A percentile compares a stretch with the other conserved stretches of the same genome.
Evolutionary conservation across 2,797 vertebrate species (phyloP).

Genomic region (Sarcoramphus papa): DNA sequence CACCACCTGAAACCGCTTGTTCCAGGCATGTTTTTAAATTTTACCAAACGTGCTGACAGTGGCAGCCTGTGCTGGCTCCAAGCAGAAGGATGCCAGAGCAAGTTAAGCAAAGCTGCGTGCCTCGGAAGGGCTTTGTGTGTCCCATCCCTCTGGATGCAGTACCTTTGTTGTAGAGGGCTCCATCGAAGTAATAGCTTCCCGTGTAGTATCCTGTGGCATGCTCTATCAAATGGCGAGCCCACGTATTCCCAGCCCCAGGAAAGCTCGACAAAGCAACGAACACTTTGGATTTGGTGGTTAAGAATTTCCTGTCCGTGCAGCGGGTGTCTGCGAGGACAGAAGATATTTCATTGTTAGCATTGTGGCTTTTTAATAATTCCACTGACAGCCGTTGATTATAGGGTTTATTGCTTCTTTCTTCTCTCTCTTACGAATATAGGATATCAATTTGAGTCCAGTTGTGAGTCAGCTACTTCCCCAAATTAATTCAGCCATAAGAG

Average conservation of each 20-base stretch:
- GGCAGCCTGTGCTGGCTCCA: background rate
- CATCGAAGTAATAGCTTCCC: slow-evolving; percentile 96
- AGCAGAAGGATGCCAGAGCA: background rate
- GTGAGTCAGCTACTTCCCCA: slow-evolving; percentile 28
- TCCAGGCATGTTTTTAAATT: background rate
- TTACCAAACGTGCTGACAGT: rapidly evolving
- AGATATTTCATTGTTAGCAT: slow-evolving; percentile 6
- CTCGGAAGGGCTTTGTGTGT: background rate
- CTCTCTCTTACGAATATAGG: background rate
- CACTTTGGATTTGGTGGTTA: slow-evolving; percentile 86
- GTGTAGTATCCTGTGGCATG: slow-evolving; percentile 94
- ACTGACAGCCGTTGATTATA: background rate
- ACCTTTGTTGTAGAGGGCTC: slow-evolving; percentile 95
- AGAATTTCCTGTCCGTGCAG: slow-evolving; percentile 91
- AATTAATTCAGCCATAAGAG: slow-evolving; percentile 19
- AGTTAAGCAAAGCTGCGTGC: background rate
- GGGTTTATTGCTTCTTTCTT: background rate
- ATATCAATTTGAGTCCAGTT: slow-evolving; percentile 17
- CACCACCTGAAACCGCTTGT: rapidly evolving
- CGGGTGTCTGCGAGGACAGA: slow-evolving; percentile 83
- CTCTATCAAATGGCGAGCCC: slow-evolving; percentile 94
- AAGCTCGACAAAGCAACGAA: slow-evolving; percentile 95
- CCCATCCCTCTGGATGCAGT: background rate
- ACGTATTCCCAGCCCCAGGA: slow-evolving; percentile 95
- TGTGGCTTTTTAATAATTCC: background rate